Evolutionary conservation across 2,113 vertebrate species (phyloP), one percentile per base, ranked within the genome.

Genomic region (Myiozetetes cayanensis): DNA sequence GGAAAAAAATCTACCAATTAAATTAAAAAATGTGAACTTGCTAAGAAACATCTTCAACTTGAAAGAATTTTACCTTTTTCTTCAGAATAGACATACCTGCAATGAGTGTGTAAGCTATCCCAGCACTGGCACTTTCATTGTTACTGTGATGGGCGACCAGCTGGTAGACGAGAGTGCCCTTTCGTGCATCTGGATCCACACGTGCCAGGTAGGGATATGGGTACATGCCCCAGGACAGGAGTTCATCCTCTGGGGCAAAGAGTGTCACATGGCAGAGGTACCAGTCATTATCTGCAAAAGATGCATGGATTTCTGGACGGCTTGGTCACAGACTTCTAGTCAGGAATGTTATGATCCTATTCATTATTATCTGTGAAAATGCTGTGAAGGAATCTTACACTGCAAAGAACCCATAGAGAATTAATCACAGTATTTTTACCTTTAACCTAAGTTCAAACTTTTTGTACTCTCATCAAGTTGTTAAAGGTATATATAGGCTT

Each of bases 211-310:
- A 99, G 2, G 98, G 99, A 43, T 97, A 97, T 0, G 98, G 99
- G 79, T 98, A 98, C 98, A 99, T 99, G 46, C 66, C 92, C 99
- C 99, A 99, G 96, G 98, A 98, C 62, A 99, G 97, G 43, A 97
- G 87, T 1, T 98, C 98, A 90, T 98, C 98, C 37, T 97, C 97
- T 71, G 98, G 97, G 77, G 97, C 96, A 58, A 97, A 97, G 44
- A 99, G 97, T 3, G 97, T 98, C 95, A 99, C 94, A 0, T 98
- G 98, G 96, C 98, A 99, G 78, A 98, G 96, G 96, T 99, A 98
- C 98, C 98, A 99, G 76, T 98, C 98, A 0, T 98, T 97, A 72
- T 98, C 99, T 99, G 97, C 71, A 97, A 97, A 50, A 55, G 90
- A 55, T 63, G 82, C 39, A 16, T 0, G 1, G 18, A 20, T 50